Conservation (phyloP, 2,888 invertebrate genomes). For the Ethmia dodecea region DNA sequence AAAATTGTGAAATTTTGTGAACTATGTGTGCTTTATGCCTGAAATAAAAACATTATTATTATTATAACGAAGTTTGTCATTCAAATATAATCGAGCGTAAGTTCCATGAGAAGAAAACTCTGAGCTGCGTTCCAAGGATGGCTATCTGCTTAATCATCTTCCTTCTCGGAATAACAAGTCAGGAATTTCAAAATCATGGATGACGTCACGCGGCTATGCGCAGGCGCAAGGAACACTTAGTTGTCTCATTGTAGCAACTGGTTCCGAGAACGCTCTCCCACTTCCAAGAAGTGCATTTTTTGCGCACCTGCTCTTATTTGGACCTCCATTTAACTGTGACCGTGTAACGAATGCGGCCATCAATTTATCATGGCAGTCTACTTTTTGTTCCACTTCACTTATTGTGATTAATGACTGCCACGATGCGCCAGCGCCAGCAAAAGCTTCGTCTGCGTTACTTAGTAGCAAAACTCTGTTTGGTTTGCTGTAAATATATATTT, state of each 20-base stretch:
- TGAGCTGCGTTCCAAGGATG: background rate
- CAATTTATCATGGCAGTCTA: constrained; percentile 47
- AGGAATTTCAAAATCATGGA: constrained; percentile 25
- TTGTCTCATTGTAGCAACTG: constrained; percentile 28
- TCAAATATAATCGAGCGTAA: too few relatives aligned
- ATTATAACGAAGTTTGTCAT: too few relatives aligned
- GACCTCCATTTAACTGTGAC: constrained; percentile 46
- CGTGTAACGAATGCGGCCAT: constrained; percentile 45
- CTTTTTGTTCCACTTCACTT: constrained; percentile 31
- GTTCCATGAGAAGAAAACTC: too few relatives aligned
- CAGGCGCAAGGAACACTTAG: constrained; percentile 27
- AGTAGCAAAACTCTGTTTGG: too few relatives aligned
- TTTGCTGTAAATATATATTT: too few relatives aligned
- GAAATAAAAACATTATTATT: too few relatives aligned
- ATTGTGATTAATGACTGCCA: constrained; percentile 28
- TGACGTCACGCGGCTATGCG: constrained; percentile 45
- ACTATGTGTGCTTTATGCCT: too few relatives aligned
- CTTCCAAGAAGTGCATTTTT: constrained; percentile 47
- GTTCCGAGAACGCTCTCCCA: constrained; percentile 53
- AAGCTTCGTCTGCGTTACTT: too few relatives aligned
- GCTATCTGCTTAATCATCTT: constrained; percentile 15
- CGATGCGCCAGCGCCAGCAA: constrained; percentile 16
- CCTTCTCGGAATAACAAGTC: constrained; percentile 18
- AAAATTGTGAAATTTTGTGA: too few relatives aligned
- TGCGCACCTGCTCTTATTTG: constrained; percentile 58